Percentiles rank a stretch among this genome's conserved stretches.
These are phyloP conservation scores for Orchestia grillus DNA, from an alignment of 1,140 invertebrate species.

Conservation along the genomic window DNA sequence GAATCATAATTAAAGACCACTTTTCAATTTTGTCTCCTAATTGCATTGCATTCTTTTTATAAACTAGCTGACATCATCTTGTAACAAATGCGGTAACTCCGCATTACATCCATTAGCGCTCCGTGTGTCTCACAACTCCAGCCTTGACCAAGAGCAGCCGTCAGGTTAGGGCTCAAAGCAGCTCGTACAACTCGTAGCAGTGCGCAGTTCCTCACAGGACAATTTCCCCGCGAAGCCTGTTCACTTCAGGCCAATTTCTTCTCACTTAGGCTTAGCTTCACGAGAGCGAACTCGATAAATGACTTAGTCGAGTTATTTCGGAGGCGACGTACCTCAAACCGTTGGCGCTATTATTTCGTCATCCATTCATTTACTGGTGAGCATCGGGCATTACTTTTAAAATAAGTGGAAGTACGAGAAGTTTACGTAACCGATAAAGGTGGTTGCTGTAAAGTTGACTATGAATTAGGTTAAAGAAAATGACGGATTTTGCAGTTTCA, in stretches of 20 bases:
- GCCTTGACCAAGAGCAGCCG: not conserved
- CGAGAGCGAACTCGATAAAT: not conserved
- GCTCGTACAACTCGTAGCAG: not conserved
- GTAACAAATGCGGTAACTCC: not conserved
- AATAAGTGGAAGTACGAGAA: no score
- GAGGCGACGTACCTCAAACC: no score
- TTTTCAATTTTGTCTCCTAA: not conserved
- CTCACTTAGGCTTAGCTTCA: not conserved
- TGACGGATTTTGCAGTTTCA: no score
- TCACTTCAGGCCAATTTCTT: no score
- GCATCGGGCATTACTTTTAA: no score
- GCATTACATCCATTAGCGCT: not conserved
- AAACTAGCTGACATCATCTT: not conserved
- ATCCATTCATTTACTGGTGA: no score
- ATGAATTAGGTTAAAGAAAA: no score
- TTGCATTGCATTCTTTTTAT: not conserved
- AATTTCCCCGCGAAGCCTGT: not conserved
- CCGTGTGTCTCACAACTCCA: not conserved
- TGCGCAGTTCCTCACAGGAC: not conserved
- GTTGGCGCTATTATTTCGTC: no score
- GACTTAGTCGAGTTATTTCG: no score
- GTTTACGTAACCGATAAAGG: no score
- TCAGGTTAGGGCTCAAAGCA: not conserved
- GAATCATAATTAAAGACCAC: not conserved
- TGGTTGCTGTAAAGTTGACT: no score